Evolutionary conservation across 2,797 vertebrate species (phyloP).

Genomic region (Synanceia verrucosa): DNA sequence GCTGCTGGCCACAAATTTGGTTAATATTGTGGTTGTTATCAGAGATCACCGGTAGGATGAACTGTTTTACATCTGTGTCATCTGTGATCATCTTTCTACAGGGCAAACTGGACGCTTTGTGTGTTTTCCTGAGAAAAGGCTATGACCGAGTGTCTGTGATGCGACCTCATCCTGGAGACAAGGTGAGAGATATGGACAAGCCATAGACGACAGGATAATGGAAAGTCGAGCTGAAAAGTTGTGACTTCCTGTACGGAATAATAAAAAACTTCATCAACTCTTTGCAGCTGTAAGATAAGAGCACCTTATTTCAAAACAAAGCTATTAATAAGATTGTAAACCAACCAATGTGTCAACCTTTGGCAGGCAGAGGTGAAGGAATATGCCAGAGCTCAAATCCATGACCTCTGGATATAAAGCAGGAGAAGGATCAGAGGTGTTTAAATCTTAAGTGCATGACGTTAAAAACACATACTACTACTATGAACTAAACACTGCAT

Average conservation of each 20-base stretch:
- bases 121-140: constrained; percentile 90
- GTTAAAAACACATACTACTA: neutral
- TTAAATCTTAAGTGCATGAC: constrained; percentile 17
- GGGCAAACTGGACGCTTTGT: constrained; percentile 96
- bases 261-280: constrained; percentile 1
- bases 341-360: constrained; percentile 10
- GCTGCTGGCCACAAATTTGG: neutral
- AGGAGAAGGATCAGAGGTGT: constrained; percentile 5
- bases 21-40: neutral
- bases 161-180: constrained; percentile 96
- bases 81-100: constrained; percentile 61
- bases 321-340: constrained; percentile 15
- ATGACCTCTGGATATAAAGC: constrained; percentile 18
- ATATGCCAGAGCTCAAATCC: constrained; percentile 22
- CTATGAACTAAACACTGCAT: neutral
- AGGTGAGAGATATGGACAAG: constrained; percentile 80
- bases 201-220: neutral
- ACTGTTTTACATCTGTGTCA: neutral
- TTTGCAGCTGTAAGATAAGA: constrained; percentile 11
- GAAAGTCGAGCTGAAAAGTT: neutral
- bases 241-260: neutral
- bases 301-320: constrained; percentile 14
- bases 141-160: constrained; percentile 96
- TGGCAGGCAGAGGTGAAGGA: constrained; percentile 27
- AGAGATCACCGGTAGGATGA: neutral